These are phyloP conservation scores for Halocynthia aurantium DNA, from an alignment of 23 tunicate species.

Conservation along the genomic window DNA sequence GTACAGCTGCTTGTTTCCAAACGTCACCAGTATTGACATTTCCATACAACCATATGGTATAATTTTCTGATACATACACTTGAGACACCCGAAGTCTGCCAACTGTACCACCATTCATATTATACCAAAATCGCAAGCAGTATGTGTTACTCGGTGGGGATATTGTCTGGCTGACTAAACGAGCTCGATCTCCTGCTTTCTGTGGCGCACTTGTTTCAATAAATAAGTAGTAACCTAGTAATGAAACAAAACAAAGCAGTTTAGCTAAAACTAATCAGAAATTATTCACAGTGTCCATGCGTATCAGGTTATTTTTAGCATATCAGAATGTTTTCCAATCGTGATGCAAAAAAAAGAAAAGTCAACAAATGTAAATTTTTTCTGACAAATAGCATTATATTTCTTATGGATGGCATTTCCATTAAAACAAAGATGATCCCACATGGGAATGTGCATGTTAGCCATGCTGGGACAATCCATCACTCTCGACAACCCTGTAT, in stretches of 20 bases:
- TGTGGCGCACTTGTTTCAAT: constrained; percentile 22
- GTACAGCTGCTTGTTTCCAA: constrained; percentile 42
- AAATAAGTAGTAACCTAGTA: constrained; percentile 32
- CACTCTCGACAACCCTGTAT: too few species aligned
- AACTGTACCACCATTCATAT: constrained; percentile 20
- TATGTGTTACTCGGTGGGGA: background rate
- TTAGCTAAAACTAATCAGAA: background rate
- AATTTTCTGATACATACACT: constrained; percentile 5
- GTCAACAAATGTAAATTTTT: too few species aligned
- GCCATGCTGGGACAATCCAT: too few species aligned
- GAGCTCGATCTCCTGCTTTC: constrained; percentile 11
- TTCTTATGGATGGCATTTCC: too few species aligned
- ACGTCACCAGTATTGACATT: background rate
- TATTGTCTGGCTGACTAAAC: constrained; percentile 18
- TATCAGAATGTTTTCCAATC: too few species aligned
- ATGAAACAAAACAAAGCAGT: background rate
- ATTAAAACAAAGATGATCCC: too few species aligned
- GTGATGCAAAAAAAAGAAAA: too few species aligned
- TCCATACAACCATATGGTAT: constrained; percentile 27
- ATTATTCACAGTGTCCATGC: background rate
- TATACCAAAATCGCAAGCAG: constrained; percentile 40
- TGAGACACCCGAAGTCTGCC: constrained; percentile 29
- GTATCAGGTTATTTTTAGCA: too few species aligned
- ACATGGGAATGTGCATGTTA: too few species aligned
- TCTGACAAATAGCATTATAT: too few species aligned